Conservation (phyloP, 2,888 invertebrate species). For the Xestia sexstrigata region DNA sequence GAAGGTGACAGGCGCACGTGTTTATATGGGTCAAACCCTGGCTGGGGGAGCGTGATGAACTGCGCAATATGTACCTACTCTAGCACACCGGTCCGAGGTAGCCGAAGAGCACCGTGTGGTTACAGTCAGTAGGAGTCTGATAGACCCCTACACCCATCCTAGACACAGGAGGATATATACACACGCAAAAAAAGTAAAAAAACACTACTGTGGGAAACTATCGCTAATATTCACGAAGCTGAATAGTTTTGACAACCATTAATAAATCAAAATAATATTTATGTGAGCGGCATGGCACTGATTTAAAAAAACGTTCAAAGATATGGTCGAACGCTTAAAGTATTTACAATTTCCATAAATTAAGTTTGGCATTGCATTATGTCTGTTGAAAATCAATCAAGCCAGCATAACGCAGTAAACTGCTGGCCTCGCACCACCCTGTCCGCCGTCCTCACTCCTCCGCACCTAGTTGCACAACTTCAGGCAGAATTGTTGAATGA, state of each 20-base stretch:
- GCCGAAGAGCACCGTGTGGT: neutral
- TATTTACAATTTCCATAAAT: constrained; percentile 5
- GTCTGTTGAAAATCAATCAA: neutral
- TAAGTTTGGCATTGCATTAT: neutral
- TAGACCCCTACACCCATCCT: neutral
- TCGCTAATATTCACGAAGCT: neutral
- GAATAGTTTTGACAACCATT: neutral
- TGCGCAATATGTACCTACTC: neutral
- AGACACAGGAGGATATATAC: neutral
- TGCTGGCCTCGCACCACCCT: neutral
- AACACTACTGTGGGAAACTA: neutral
- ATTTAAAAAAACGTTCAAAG: neutral
- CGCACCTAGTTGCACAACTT: neutral
- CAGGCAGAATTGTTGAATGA: constrained; percentile 17
- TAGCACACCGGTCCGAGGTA: neutral
- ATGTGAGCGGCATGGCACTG: too few species aligned
- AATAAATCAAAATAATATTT: neutral
- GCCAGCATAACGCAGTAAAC: neutral
- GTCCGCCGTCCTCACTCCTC: neutral
- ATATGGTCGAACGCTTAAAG: too few species aligned
- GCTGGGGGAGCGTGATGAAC: neutral
- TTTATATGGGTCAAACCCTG: neutral
- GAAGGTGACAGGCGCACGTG: neutral
- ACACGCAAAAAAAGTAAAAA: neutral
- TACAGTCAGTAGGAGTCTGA: neutral